Conservation (phyloP, 2,888 invertebrate genomes). For the Drosophila pegasa region DNA sequence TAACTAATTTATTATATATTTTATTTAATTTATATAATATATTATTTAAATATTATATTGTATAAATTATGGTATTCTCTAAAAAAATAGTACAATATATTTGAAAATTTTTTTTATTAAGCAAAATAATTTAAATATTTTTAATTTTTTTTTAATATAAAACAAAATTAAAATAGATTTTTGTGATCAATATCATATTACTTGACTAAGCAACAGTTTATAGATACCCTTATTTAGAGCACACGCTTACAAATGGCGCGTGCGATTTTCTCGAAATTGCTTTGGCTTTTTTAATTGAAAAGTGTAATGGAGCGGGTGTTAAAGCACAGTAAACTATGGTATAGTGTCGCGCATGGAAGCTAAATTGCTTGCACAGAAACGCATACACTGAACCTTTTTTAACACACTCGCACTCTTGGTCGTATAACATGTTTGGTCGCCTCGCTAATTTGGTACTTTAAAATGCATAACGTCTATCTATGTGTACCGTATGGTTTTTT, state of each 20-base stretch:
- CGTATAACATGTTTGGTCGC: conserved; percentile 24
- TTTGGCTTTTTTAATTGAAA: conserved; percentile 60
- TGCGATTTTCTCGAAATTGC: conserved; percentile 48
- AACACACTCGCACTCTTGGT: not conserved
- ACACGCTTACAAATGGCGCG: conserved; percentile 43
- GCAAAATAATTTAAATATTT: too few relatives aligned
- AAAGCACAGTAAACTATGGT: conserved; percentile 17
- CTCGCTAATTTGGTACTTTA: conserved; percentile 59
- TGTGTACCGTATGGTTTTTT: conserved; percentile 28
- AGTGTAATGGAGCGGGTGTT: conserved; percentile 40
- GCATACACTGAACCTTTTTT: not conserved
- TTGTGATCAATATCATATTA: not conserved
- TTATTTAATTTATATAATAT: too few relatives aligned
- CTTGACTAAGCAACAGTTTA: not conserved
- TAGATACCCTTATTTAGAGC: conserved; percentile 16
- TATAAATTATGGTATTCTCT: too few relatives aligned
- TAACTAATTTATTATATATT: too few relatives aligned
- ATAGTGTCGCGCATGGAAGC: conserved; percentile 12
- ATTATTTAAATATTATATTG: too few relatives aligned
- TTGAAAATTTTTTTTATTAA: too few relatives aligned
- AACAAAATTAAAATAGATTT: not conserved
- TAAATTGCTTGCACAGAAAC: conserved; percentile 21
- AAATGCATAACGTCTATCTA: conserved; percentile 54
- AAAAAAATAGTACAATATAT: too few relatives aligned
- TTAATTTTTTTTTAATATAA: not conserved